phyloP scores from a whole-genome alignment of 1,140 invertebrate genomes.

The Hycleus cichorii region DNA sequence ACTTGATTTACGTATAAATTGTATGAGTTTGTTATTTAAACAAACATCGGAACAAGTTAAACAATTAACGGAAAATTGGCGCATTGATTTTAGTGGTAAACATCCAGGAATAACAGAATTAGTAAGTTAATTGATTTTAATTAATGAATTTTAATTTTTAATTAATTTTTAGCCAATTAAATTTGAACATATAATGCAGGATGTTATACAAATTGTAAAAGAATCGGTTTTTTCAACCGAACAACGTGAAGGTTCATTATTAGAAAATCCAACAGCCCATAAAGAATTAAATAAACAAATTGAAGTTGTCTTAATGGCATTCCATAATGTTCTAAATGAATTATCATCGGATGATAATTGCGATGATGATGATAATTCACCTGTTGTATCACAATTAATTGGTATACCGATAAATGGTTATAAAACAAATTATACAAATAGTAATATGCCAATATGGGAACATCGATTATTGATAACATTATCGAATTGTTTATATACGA shows the following conservation, averaged over 20 bases:
- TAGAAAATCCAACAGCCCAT: constrained; percentile 56
- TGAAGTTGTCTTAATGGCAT: constrained; percentile 62
- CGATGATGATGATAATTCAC: constrained; percentile 46
- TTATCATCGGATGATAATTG: constrained; percentile 57
- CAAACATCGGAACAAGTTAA: constrained; percentile 74
- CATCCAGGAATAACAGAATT: constrained; percentile 76
- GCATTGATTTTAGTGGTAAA: constrained; percentile 72
- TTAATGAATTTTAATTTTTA: neutral
- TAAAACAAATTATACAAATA: constrained; percentile 24
- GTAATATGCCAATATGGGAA: constrained; percentile 58
- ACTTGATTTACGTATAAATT: constrained; percentile 81
- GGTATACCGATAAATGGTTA: constrained; percentile 49
- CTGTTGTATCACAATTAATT: constrained; percentile 55
- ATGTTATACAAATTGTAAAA: constrained; percentile 77
- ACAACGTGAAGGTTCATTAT: constrained; percentile 59
- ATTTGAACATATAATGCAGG: constrained; percentile 75
- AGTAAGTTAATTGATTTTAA: constrained; percentile 45
- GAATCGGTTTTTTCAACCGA: constrained; percentile 72
- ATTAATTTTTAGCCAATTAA: constrained; percentile 60
- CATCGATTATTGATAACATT: constrained; percentile 76
- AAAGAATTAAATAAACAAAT: constrained; percentile 60
- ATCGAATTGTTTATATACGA: constrained; percentile 83
- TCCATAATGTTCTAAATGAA: constrained; percentile 55
- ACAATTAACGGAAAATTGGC: constrained; percentile 83
- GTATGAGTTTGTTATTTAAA: constrained; percentile 77